Evolutionary conservation across 2,797 vertebrate genomes (phyloP).

Genomic region (Crocodylus rhombifer): DNA sequence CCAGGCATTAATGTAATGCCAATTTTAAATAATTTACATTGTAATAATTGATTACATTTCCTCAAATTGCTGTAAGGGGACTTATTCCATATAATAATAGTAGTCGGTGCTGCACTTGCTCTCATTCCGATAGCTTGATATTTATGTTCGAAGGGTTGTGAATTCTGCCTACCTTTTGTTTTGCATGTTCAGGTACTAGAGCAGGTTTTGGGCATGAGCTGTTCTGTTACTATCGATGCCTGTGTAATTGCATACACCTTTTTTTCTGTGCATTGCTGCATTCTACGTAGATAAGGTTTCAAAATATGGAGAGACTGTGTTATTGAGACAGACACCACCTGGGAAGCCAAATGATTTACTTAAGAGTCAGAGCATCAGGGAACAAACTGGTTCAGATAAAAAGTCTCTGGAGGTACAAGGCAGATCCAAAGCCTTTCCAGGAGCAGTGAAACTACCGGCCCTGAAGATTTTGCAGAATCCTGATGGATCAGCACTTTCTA

Average conservation of each 20-base stretch:
- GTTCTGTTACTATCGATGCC: neutral
- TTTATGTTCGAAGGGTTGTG: neutral
- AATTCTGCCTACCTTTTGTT: neutral
- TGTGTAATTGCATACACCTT: slow-evolving; percentile 19
- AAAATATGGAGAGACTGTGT: slow-evolving; percentile 57
- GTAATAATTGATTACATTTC: neutral
- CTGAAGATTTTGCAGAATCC: neutral
- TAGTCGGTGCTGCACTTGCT: neutral
- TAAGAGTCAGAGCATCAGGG: slow-evolving; percentile 41
- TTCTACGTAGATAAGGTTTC: slow-evolving; percentile 54
- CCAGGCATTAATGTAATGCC: neutral
- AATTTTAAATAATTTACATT: neutral
- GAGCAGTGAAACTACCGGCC: neutral
- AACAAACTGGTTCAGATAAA: slow-evolving; percentile 34
- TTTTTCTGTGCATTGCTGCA: slow-evolving; percentile 46
- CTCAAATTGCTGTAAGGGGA: neutral
- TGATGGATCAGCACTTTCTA: slow-evolving; percentile 25
- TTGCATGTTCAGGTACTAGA: neutral
- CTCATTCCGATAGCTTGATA: neutral
- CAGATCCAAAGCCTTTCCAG: slow-evolving; percentile 37
- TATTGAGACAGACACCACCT: slow-evolving; percentile 51
- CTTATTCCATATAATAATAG: neutral
- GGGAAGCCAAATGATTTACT: slow-evolving; percentile 53
- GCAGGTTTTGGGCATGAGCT: neutral
- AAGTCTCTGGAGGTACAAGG: slow-evolving; percentile 32